phyloP scores from a whole-genome alignment of 1,140 invertebrate genomes.

The Anthonomus grandis region DNA sequence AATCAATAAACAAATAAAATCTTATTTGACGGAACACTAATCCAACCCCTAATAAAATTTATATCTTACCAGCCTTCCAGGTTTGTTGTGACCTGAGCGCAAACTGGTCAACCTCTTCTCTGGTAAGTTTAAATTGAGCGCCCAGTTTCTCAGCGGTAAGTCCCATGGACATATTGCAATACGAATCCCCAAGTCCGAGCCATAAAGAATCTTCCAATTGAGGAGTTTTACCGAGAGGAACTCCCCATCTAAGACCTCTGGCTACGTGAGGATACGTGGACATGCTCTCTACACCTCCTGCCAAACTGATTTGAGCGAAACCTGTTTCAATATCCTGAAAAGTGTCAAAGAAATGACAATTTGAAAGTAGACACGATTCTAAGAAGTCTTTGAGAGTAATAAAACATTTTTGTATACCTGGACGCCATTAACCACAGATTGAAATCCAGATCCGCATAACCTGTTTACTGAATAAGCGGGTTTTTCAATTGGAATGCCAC shows the following conservation, averaged over 20 bases:
- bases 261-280: slow-evolving; percentile 89
- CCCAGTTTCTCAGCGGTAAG: slow-evolving; percentile 97
- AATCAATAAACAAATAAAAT: no score
- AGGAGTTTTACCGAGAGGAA: slow-evolving; percentile 72
- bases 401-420: slow-evolving; percentile 69
- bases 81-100: slow-evolving; percentile 78
- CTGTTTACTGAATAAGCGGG: slow-evolving; percentile 84
- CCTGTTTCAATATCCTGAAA: slow-evolving; percentile 82
- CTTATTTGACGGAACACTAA: no score
- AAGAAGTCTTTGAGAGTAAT: no score
- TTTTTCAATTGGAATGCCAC: slow-evolving; percentile 77
- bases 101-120: slow-evolving; percentile 87
- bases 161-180: slow-evolving; percentile 93
- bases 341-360: not conserved
- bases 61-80: slow-evolving; percentile 69
- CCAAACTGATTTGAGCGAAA: slow-evolving; percentile 82
- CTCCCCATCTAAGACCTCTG: slow-evolving; percentile 87
- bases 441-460: slow-evolving; percentile 94
- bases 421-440: slow-evolving; percentile 85
- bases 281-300: slow-evolving; percentile 95
- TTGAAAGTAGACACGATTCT: no score
- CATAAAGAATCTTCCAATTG: slow-evolving; percentile 90
- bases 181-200: slow-evolving; percentile 85
- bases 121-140: slow-evolving; percentile 80
- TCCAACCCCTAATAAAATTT: no score